Percentiles rank a stretch among this genome's conserved stretches.
These are phyloP conservation scores for Athene noctua DNA, from an alignment of 2,113 vertebrate species.

Conservation along the genomic window DNA sequence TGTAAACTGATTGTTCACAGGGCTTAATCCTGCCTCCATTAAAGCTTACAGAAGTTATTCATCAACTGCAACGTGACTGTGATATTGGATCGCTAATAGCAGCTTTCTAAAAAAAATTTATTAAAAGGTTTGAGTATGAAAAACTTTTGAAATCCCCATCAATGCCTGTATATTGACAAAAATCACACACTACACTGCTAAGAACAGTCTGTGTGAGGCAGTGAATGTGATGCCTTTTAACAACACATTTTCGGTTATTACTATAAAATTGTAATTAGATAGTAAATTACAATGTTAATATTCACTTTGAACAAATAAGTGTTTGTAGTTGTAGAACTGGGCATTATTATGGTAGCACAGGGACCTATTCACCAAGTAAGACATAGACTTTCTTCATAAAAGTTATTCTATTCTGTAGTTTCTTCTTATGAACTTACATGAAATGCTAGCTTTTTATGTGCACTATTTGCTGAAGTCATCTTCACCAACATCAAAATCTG, in stretches of 20 bases:
- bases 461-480: slow-evolving; percentile 52
- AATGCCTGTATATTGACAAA: slow-evolving; percentile 5
- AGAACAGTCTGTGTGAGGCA: slow-evolving; percentile 8
- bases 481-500: neutral
- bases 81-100: neutral
- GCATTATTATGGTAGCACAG: slow-evolving; percentile 68
- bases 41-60: neutral
- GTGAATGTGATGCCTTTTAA: slow-evolving; percentile 59
- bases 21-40: neutral
- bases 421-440: slow-evolving; percentile 30
- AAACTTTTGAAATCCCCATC: neutral
- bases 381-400: slow-evolving; percentile 61
- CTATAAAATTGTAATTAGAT: slow-evolving; percentile 79
- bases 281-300: slow-evolving; percentile 83
- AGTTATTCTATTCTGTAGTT: slow-evolving; percentile 50
- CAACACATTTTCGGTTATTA: slow-evolving; percentile 76
- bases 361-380: slow-evolving; percentile 67
- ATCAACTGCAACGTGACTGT: neutral
- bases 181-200: neutral
- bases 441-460: slow-evolving; percentile 35
- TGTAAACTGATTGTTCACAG: neutral
- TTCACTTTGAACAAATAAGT: slow-evolving; percentile 80
- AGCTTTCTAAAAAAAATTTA: neutral
- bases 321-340: slow-evolving; percentile 64
- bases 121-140: neutral